Percentiles rank a stretch among this genome's conserved stretches.
Evolutionary conservation across 2,888 invertebrate genomes (phyloP).

Genomic region (Dioctria rufipes): DNA sequence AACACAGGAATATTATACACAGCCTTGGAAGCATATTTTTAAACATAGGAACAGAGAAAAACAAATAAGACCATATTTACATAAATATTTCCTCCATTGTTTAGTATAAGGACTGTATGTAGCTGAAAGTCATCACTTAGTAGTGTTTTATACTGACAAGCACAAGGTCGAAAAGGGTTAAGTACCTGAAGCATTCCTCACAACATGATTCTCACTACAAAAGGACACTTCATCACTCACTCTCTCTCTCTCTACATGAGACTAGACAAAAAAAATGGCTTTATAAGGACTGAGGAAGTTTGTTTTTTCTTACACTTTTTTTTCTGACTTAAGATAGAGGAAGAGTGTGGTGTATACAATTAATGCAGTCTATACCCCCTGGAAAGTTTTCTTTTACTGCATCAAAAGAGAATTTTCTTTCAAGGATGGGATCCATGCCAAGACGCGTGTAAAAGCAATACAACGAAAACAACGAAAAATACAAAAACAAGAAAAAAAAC

Average conservation of each 20-base stretch:
- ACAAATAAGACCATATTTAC: neutral
- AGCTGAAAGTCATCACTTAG: neutral
- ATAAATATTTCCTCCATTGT: neutral
- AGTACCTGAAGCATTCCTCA: neutral
- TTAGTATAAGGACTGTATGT: neutral
- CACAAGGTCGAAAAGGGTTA: constrained; percentile 1
- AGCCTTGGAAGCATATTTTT: too few relatives aligned
- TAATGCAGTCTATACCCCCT: too few relatives aligned
- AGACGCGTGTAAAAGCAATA: neutral
- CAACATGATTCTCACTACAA: neutral
- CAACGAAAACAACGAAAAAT: neutral
- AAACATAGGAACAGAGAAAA: neutral
- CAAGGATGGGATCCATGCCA: too few relatives aligned
- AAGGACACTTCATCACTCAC: neutral
- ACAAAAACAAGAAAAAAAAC: neutral
- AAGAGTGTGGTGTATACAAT: too few relatives aligned
- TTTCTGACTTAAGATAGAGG: too few relatives aligned
- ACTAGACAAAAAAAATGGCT: neutral
- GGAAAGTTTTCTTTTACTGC: too few relatives aligned
- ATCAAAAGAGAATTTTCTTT: too few relatives aligned
- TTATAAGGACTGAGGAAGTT: too few relatives aligned
- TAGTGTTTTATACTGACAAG: neutral
- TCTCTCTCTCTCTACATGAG: neutral
- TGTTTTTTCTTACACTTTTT: too few relatives aligned
- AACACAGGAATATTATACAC: too few relatives aligned